Evolutionary conservation across 2,113 vertebrate genomes (phyloP).

Genomic region (Sarotherodon lohbergeri): DNA sequence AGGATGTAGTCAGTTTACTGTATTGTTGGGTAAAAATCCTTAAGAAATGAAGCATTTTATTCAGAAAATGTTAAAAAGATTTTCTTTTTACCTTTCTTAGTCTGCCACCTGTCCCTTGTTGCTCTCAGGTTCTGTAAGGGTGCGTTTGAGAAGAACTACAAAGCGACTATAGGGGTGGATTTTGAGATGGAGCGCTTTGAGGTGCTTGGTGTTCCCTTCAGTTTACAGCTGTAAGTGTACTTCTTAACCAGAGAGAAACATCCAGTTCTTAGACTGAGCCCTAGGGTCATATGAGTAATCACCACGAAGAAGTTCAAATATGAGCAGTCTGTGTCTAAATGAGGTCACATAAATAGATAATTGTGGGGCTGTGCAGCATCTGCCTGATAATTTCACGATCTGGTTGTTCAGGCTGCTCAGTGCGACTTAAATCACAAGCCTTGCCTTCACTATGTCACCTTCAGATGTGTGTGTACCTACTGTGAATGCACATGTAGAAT

Average conservation of each 20-base stretch:
- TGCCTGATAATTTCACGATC: neutral
- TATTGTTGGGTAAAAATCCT: neutral
- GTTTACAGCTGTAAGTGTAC: conserved; percentile 88
- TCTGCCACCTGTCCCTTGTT: neutral
- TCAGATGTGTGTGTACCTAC: neutral
- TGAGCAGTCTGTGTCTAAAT: neutral
- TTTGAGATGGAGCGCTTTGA: conserved; percentile 98
- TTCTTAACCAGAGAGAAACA: neutral
- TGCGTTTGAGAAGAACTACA: conserved; percentile 90
- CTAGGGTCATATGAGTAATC: neutral
- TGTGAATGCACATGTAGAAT: neutral
- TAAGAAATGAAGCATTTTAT: neutral
- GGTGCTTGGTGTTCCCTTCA: conserved; percentile 90
- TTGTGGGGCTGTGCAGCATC: neutral
- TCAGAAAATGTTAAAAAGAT: neutral
- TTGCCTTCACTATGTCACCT: neutral
- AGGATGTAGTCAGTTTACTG: neutral
- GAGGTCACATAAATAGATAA: neutral
- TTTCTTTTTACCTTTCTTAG: neutral
- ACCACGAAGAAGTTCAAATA: neutral
- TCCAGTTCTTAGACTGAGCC: neutral
- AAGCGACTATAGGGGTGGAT: conserved; percentile 95
- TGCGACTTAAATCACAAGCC: neutral
- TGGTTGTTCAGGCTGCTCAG: neutral
- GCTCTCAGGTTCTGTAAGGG: conserved; percentile 85